Percentiles rank a stretch among this genome's conserved stretches.
Evolutionary conservation across 1,140 invertebrate genomes (phyloP).

Genomic region (Drosophila ironensis): DNA sequence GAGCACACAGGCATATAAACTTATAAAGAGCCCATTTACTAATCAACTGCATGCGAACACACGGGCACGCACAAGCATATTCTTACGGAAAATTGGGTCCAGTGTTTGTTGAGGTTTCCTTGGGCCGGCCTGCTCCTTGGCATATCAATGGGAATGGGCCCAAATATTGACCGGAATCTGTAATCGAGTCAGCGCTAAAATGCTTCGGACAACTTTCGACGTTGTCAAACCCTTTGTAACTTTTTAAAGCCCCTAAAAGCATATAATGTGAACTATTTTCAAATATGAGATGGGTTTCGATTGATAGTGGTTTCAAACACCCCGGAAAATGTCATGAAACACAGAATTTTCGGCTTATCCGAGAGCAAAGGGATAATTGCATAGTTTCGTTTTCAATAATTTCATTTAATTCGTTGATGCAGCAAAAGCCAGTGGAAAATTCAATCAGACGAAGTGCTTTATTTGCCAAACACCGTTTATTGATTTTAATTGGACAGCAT

Average conservation of each 20-base stretch:
- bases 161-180: constrained; percentile 49
- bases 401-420: background rate
- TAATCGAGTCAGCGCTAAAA: constrained; percentile 26
- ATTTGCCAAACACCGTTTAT: background rate
- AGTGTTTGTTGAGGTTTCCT: constrained; percentile 53
- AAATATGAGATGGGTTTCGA: constrained; percentile 9
- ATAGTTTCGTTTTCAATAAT: no score
- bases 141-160: constrained; percentile 46
- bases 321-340: no score
- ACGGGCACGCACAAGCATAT: constrained; percentile 9
- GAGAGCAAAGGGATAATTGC: no score
- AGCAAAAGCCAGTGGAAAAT: background rate
- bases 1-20: constrained; percentile 15
- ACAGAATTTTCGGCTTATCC: no score
- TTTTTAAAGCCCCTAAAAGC: constrained; percentile 7
- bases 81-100: constrained; percentile 5
- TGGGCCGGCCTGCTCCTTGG: constrained; percentile 41
- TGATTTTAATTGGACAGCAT: background rate
- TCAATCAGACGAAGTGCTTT: no score
- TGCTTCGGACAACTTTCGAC: constrained; percentile 11
- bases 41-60: constrained; percentile 34
- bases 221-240: constrained; percentile 28
- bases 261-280: constrained; percentile 27
- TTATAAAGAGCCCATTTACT: constrained; percentile 29
- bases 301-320: background rate